Base-by-base conservation (phyloP, 1,140 invertebrate species). In the Protaetia brevitarsis region DNA sequence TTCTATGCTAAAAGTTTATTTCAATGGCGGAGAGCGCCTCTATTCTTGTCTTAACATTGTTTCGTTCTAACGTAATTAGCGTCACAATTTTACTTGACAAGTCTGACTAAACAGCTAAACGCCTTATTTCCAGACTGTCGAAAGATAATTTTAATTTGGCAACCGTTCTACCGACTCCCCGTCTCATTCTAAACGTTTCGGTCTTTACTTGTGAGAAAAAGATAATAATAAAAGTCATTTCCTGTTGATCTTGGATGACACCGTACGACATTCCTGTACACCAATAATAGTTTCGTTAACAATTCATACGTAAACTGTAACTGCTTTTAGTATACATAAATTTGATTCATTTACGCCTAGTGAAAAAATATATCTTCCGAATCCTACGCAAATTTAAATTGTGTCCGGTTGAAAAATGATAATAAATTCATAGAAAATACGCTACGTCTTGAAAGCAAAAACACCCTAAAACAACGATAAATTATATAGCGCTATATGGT, bases 401-500 rank as follows among this genome's bases (percentile, higher is more conserved):
- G 19, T 23, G 19, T 7, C 7, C 1, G 19, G 41, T 8, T 10
- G 41, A 51, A 51, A 51, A 13, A 31, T 23, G 36, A 62, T 31
- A 31, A 61, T 62, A 62, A 62, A 62, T 62, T 62, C 60, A 62
- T 62, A 23, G 60, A 36, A 36, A 34, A 16, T 11, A 19, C 13
- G 13, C 57, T 6, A 7, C 6, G 41, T 5, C 30, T 36, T 30
- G n/a, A n/a, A 62, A 36, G 21, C 60, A 31, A 28, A 59, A 51
- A 58, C 13, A 16, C 21, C 41, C 41, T 13, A 8, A 37, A 64
- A 31, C 61, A 59, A 67, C 64, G 57, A 71, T 73, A 71, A 73
- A 67, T 73, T 51, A 51, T 71, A 71, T 70, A 56, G 31, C 36
- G 64, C 67, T 70, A 73, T 69, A 69, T 75, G 73, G 69, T 75